These are phyloP conservation scores for Lottia gigantea DNA, from an alignment of 2,888 invertebrate species.

Conservation along the genomic window DNA sequence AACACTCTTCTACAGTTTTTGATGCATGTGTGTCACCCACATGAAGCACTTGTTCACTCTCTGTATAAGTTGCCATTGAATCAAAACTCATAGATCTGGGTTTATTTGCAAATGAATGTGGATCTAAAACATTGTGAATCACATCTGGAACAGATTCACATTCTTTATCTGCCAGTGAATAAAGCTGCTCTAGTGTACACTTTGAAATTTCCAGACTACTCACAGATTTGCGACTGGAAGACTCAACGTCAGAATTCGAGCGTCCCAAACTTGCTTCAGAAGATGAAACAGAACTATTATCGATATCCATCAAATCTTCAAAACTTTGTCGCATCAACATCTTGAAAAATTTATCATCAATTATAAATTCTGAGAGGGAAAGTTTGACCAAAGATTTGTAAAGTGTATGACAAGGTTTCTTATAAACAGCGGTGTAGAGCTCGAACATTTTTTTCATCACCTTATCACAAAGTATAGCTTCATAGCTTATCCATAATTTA, in stretches of 20 bases:
- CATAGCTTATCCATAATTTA: conserved; percentile 58
- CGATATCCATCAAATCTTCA: not conserved
- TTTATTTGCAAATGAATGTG: not conserved
- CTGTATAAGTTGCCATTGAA: not conserved
- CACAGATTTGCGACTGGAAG: conserved; percentile 13
- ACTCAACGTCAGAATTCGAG: not conserved
- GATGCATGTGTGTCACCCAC: not conserved
- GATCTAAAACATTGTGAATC: conserved; percentile 14
- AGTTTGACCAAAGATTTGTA: conserved; percentile 12
- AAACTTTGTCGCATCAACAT: conserved; percentile 10
- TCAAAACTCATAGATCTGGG: not conserved
- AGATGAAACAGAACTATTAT: not conserved
- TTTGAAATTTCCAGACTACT: conserved; percentile 25
- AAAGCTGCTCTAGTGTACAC: conserved; percentile 27
- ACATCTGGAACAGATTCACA: conserved; percentile 15
- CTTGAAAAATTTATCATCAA: conserved; percentile 18
- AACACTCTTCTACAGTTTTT: not conserved
- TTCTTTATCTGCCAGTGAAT: conserved; percentile 26
- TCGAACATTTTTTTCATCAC: conserved; percentile 42
- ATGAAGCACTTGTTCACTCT: not conserved
- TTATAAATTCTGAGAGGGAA: conserved; percentile 20
- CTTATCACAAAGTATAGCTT: conserved; percentile 48
- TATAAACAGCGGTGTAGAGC: conserved; percentile 48
- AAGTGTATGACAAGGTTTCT: conserved; percentile 33
- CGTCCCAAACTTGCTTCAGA: not conserved